Base-by-base conservation (phyloP, 2,888 invertebrate species). In the Drosophila yooni region DNA sequence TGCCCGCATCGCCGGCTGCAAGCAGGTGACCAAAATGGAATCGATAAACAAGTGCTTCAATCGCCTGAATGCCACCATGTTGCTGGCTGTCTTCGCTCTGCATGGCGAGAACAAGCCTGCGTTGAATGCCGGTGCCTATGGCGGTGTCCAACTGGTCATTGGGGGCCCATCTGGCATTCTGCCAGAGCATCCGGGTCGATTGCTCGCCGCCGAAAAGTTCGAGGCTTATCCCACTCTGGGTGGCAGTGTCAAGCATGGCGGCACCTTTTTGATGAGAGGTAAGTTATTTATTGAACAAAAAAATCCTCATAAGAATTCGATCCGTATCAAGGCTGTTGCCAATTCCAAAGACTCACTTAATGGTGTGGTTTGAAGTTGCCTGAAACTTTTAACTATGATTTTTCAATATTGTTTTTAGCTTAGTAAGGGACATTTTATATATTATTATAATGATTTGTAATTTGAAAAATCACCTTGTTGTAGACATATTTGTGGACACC, bases 171-270 rank as follows among this genome's bases (percentile, higher is more conserved):
- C 92, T 4, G 89, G 92, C 21, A 83, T 92, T 27, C 79, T 93
- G 40, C 92, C 93, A 0, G 89, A 92, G 46, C 92, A 91, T 79
- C 93, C 93, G 2, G 91, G 91, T 1, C 87, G 91, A 25, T 67
- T 92, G 36, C 80, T 92, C 33, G 88, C 89, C 3, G 83, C 88
- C 1, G 90, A 91, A 25, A 92, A 85, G 71, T 93, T 88, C 81
- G 90, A 70, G 66, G 91, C 91, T 2, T 92, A 93, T 72, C 92
- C 94, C 31, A 92, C 94, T 0, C 83, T 94, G 83, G 93, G 93
- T 31, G 94, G 94, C n/a, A 92, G 92, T 38, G 93, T 93, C 0
- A 94, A 93, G 79, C 92, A 94, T 70, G 94, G 94, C 65, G 94
- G 94, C 25, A 92, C 94, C 38, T 93, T 93, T 59, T 81, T 94